These are phyloP conservation scores for Ditula angustiorana DNA, from an alignment of 2,888 invertebrate species.

Conservation along the genomic window DNA sequence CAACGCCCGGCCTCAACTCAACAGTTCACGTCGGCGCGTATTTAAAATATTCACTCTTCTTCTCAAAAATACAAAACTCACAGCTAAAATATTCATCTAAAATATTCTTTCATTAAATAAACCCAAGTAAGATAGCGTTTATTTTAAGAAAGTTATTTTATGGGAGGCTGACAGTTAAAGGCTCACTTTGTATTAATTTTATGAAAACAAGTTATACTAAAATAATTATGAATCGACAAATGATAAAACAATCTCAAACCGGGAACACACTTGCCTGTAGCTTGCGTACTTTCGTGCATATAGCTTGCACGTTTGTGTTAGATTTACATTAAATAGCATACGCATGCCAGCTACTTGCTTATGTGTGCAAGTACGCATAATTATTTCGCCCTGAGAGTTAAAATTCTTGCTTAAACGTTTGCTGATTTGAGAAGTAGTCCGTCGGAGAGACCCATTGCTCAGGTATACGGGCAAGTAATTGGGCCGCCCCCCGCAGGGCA, in stretches of 20 bases:
- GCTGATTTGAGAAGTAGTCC: constrained; percentile 20
- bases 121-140: neutral
- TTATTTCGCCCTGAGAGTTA: neutral
- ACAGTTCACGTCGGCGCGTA: constrained; percentile 60
- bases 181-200: constrained; percentile 7
- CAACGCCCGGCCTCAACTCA: constrained; percentile 58
- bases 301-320: no score
- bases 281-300: no score
- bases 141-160: constrained; percentile 20
- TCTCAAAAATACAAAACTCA: constrained; percentile 48
- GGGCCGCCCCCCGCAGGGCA: constrained; percentile 66
- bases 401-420: constrained; percentile 21
- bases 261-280: no score
- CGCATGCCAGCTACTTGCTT: neutral
- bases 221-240: neutral
- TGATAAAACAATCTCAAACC: neutral
- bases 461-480: constrained; percentile 68
- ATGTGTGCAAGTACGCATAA: neutral
- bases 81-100: constrained; percentile 17
- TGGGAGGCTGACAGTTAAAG: constrained; percentile 17
- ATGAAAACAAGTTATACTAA: neutral
- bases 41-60: constrained; percentile 69
- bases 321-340: neutral
- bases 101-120: constrained; percentile 7
- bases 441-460: constrained; percentile 47